Evolutionary conservation across 2,113 vertebrate species (phyloP), one percentile per base, ranked within the genome.

Genomic region (Columba janthina): DNA sequence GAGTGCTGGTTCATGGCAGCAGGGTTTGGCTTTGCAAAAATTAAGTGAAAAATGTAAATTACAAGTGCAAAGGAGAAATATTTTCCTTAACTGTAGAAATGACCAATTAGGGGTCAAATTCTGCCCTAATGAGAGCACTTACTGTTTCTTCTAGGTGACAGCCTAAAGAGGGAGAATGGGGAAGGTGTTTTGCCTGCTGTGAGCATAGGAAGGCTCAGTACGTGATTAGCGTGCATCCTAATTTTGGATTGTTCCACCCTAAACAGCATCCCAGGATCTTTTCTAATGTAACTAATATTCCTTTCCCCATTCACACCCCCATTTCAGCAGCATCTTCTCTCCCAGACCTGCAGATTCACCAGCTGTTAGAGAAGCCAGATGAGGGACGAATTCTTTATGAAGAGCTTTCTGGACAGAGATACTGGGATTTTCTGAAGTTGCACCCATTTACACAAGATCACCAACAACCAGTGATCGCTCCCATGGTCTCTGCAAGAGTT

Each of bases 101-200:
- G 15, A 56, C 53, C 32, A 56, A 46, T 60, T 74, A 67, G 57
- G 84, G 51, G 48, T 64, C 32, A 92, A 88, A 83, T 69, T 92
- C 54, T 92, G 6, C 48, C 17, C 85, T 85, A 57, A 34, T 29
- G 22, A 42, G 26, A 67, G 8, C 25, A 34, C 11, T 16, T 57
- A 2, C 28, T 65, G 28, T 26, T 76, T 28, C 14, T 48, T 69
- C 50, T 64, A 64, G 18, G 38, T 64, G 50, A 10, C 12, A 78
- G 16, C 15, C 28, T 65, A 12, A 48, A 70, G 31, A 61, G 28
- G 11, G 34, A 65, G 29, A 58, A 15, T 0, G 0, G 42, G 31
- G 51, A 84, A 81, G 15, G 19, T 20, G 24, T 74, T 67, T 81
- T 54, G 13, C 20, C 57, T 42, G 6, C 25, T 28, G 6, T 44